Evolutionary conservation across 1,140 invertebrate species (phyloP).

Genomic region (Nasonia giraulti): DNA sequence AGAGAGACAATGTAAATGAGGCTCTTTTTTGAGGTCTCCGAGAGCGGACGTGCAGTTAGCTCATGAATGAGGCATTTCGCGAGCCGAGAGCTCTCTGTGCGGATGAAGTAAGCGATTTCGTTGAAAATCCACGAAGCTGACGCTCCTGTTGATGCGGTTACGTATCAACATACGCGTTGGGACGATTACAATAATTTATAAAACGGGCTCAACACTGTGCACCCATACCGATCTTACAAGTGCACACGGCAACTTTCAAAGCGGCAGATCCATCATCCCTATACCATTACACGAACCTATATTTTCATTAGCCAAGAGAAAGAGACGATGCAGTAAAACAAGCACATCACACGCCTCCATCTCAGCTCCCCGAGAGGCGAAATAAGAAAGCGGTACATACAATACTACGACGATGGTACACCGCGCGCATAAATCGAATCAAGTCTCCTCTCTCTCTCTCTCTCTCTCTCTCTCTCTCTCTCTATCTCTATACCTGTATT

Average conservation of each 20-base stretch:
- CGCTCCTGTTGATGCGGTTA: no score
- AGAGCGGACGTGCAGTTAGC: neutral
- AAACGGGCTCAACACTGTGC: neutral
- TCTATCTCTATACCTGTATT: neutral
- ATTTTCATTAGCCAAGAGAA: neutral
- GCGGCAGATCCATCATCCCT: neutral
- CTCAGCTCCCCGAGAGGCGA: neutral
- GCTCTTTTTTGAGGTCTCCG: neutral
- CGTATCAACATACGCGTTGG: neutral
- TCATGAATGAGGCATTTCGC: neutral
- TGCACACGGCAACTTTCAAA: no score
- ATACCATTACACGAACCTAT: neutral
- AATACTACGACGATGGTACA: neutral
- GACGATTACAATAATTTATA: neutral
- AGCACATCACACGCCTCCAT: neutral
- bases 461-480: neutral
- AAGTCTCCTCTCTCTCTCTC: neutral
- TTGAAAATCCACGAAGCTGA: neutral
- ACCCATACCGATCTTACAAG: no score
- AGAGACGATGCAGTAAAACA: neutral
- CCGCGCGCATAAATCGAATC: neutral
- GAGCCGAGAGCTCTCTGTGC: neutral
- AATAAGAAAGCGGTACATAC: neutral
- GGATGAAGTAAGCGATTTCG: neutral
- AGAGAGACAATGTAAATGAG: neutral